phyloP scores from a whole-genome alignment of 1,140 invertebrate species.

The Phocides pigmalion region DNA sequence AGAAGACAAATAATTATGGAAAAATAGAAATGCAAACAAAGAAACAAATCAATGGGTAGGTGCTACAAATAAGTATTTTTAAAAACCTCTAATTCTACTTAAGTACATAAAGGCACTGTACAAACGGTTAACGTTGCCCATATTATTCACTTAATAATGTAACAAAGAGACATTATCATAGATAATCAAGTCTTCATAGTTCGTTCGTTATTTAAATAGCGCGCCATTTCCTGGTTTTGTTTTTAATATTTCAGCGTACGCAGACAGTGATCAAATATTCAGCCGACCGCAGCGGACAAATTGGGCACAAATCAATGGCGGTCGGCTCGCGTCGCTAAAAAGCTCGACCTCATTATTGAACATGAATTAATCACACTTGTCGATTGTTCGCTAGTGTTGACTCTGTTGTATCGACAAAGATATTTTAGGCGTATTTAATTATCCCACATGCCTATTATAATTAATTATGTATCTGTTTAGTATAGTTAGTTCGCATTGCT shows the following conservation, averaged over 20 bases:
- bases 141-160: not conserved
- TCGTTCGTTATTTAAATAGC: constrained; percentile 23
- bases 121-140: no score
- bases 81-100: no score
- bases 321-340: constrained; percentile 63
- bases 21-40: no score
- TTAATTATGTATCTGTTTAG: not conserved
- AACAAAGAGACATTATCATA: not conserved
- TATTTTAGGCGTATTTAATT: constrained; percentile 26
- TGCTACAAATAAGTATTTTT: no score
- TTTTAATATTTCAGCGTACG: constrained; percentile 57
- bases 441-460: not conserved
- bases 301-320: constrained; percentile 70
- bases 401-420: constrained; percentile 40
- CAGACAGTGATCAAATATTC: constrained; percentile 66
- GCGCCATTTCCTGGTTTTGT: constrained; percentile 47
- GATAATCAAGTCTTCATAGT: not conserved
- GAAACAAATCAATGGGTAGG: no score
- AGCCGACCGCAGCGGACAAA: constrained; percentile 66
- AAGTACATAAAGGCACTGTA: no score
- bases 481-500: no score
- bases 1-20: no score
- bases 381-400: constrained; percentile 56
- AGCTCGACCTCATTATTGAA: constrained; percentile 73
- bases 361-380: constrained; percentile 79